Evolutionary conservation across 37 sponge, comb jelly and placozoan genomes (phyloP).

Genomic region (Aplysina aerophoba): DNA sequence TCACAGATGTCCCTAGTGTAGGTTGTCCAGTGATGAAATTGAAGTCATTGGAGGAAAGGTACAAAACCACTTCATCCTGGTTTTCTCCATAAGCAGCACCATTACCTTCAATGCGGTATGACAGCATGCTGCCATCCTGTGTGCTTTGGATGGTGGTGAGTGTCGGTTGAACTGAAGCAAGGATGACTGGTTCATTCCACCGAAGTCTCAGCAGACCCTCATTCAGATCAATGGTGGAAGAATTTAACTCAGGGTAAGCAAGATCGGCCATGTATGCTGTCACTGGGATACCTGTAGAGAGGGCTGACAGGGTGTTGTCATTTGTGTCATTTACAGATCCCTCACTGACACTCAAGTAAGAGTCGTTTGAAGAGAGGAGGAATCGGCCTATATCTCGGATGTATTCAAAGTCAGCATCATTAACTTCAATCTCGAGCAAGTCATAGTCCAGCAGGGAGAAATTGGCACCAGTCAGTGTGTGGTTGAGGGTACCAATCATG

Average conservation of each 20-base stretch:
- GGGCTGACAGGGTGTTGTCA: constrained; percentile 35
- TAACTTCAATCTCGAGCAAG: constrained; percentile 63
- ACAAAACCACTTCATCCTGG: constrained; percentile 34
- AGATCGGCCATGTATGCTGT: constrained; percentile 71
- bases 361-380: constrained; percentile 36
- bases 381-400: constrained; percentile 53
- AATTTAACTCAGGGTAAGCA: constrained; percentile 35
- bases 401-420: constrained; percentile 60
- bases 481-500: neutral
- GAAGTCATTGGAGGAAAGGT: constrained; percentile 58
- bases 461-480: constrained; percentile 51
- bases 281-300: constrained; percentile 45
- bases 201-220: constrained; percentile 58
- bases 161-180: constrained; percentile 54
- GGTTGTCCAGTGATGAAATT: constrained; percentile 67
- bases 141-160: constrained; percentile 59
- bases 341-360: constrained; percentile 60
- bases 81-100: constrained; percentile 53
- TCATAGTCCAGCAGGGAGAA: constrained; percentile 46
- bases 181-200: constrained; percentile 68
- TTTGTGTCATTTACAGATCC: constrained; percentile 63
- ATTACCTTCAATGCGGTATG: constrained; percentile 50
- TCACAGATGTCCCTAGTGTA: constrained; percentile 53
- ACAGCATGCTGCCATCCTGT: neutral
- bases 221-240: constrained; percentile 73